Base-by-base conservation (phyloP, 2,113 vertebrate genomes). In the Coreoperca whiteheadi region DNA sequence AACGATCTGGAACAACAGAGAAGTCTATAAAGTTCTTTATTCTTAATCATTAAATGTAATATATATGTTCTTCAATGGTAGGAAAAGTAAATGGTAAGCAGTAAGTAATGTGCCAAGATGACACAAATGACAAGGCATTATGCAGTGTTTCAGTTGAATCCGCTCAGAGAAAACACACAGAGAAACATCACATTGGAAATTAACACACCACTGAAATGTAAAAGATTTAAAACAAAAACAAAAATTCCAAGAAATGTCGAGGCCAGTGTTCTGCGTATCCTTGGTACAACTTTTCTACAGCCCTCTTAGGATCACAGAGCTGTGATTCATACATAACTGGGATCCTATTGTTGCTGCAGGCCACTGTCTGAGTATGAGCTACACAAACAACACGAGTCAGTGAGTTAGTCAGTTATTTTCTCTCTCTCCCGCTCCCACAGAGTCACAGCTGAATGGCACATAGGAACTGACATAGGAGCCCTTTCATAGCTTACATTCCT, bases 401-500 rank as follows among this genome's bases (percentile, higher is more conserved):
- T 63, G 77, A 75, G 59, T 74, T 41, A 1, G 72, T 63, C 37
- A 15, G 10, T 82, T 11, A 64, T 88, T 83, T 76, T 74, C 82
- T 84, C 72, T 66, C 74, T 63, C 74, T 71, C 48, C 30, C 3
- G 7, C 76, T 71, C 86, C 81, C 76, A 69, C 81, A 79, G 23
- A 87, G 79, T 89, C 90, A 92, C 92, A 91, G 90, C 88, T 92
- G 91, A 93, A 91, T 89, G 85, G 85, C 51, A 85, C 74, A 84
- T 65, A 87, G 81, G 89, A 87, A 86, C 64, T 84, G 90, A 93
- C 92, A 94, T 89, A 91, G 89, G 82, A 93, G 85, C 85, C 78
- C 83, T 92, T 94, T 94, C 92, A 94, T 93, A 92, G 82, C 85
- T 90, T 51, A 66, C 89, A 93, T 94, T 93, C 92, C 92, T 84